Conservation (phyloP, 2,797 vertebrate species). For the Smutsia gigantea region DNA sequence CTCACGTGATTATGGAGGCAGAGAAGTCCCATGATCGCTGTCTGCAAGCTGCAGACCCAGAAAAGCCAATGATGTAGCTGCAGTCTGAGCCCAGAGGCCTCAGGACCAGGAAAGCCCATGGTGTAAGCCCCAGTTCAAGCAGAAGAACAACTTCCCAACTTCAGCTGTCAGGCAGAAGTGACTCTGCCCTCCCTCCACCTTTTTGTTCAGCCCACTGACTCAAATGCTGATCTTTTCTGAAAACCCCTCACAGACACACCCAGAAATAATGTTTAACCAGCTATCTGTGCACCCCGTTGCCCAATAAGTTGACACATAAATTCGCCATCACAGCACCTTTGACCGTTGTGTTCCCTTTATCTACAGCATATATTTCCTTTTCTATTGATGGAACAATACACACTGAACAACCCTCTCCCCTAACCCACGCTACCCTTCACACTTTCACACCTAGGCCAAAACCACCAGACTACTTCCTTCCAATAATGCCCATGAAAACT, state of each 20-base stretch:
- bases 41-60: neutral
- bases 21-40: neutral
- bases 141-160: neutral
- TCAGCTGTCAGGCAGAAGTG: too few relatives aligned
- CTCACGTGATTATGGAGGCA: neutral
- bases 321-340: neutral
- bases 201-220: neutral
- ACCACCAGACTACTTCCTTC: neutral
- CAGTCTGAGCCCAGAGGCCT: neutral
- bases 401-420: neutral
- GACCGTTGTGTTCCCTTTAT: neutral
- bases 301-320: neutral
- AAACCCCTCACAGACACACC: neutral
- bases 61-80: neutral
- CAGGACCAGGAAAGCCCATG: neutral
- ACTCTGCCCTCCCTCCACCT: neutral
- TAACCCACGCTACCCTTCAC: neutral
- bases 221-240: neutral
- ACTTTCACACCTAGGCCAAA: neutral
- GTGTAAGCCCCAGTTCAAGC: neutral
- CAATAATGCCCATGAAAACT: neutral
- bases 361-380: neutral
- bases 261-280: neutral
- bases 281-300: neutral
- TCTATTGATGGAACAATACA: accelerated